A percentile compares a stretch with the other conserved stretches of the same genome.
These are phyloP conservation scores for Sycophila sp. DNA, from an alignment of 1,140 invertebrate genomes.

Conservation along the genomic window DNA sequence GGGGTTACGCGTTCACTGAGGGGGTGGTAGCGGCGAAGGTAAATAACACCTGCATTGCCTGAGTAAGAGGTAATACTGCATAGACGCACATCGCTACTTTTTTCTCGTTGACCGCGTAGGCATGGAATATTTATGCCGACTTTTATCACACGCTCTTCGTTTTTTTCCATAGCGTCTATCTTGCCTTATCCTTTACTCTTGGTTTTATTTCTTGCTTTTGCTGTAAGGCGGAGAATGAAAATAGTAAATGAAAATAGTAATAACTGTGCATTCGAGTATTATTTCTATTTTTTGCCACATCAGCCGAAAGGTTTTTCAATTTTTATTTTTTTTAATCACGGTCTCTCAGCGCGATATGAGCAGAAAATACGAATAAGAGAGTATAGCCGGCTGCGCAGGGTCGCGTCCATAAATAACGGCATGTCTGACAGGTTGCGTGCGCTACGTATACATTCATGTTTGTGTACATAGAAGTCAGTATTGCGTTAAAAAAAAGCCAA, in stretches of 20 bases:
- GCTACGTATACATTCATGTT: slow-evolving; percentile 41
- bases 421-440: slow-evolving; percentile 50
- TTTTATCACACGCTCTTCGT: background rate
- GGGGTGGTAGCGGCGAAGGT: slow-evolving; percentile 41
- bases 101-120: background rate
- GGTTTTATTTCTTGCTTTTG: too few relatives aligned
- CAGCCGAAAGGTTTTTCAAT: too few relatives aligned
- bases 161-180: background rate
- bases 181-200: too few relatives aligned
- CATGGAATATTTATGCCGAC: slow-evolving; percentile 6
- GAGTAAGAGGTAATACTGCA: background rate
- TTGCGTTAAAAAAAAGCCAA: background rate
- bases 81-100: background rate
- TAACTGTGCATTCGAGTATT: too few relatives aligned
- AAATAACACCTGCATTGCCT: slow-evolving; percentile 46
- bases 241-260: background rate
- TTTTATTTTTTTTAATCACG: too few relatives aligned
- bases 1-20: slow-evolving; percentile 39
- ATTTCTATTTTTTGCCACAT: too few relatives aligned
- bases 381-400: slow-evolving; percentile 52
- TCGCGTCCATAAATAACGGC: slow-evolving; percentile 59
- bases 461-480: background rate
- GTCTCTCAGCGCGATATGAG: slow-evolving; percentile 60
- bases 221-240: background rate
- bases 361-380: slow-evolving; percentile 63